Evolutionary conservation across 2,888 invertebrate genomes (phyloP).

Genomic region (Nomada lathburiana): DNA sequence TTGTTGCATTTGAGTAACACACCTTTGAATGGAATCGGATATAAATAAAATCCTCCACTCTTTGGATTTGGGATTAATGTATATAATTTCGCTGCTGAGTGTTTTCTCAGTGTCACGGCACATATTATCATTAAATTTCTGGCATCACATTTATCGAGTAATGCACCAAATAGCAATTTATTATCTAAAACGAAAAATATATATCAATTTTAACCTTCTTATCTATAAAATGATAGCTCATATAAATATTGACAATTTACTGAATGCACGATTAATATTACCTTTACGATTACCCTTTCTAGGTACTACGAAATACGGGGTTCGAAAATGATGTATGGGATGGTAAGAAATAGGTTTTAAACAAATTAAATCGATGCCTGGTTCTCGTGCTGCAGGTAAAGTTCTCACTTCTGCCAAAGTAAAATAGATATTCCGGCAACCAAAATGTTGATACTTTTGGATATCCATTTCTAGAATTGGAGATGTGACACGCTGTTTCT

Average conservation of each 20-base stretch:
- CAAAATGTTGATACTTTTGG: conserved; percentile 39
- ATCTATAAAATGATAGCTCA: not conserved
- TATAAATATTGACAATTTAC: not conserved
- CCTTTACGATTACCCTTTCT: conserved; percentile 41
- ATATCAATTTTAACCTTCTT: not conserved
- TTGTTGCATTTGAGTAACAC: not conserved
- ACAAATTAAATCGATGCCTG: conserved; percentile 67
- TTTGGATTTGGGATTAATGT: conserved; percentile 42
- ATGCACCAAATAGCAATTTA: conserved; percentile 37
- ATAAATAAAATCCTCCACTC: conserved; percentile 45
- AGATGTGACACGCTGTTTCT: too few species aligned
- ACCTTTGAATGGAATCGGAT: conserved; percentile 18
- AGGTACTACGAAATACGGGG: conserved; percentile 56
- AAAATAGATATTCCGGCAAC: conserved; percentile 57
- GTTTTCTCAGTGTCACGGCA: conserved; percentile 32
- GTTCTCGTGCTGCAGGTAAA: conserved; percentile 15
- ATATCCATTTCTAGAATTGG: conserved; percentile 32
- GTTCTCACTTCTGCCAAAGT: conserved; percentile 45
- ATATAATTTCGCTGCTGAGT: conserved; percentile 21
- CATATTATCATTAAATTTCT: conserved; percentile 53
- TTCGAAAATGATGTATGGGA: conserved; percentile 53
- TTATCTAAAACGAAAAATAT: conserved; percentile 40
- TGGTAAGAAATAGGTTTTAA: conserved; percentile 55
- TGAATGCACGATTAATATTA: conserved; percentile 1
- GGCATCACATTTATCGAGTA: conserved; percentile 44